Evolutionary conservation across 2,797 vertebrate species (phyloP).

Genomic region (Parauchenoglanis ngamensis): DNA sequence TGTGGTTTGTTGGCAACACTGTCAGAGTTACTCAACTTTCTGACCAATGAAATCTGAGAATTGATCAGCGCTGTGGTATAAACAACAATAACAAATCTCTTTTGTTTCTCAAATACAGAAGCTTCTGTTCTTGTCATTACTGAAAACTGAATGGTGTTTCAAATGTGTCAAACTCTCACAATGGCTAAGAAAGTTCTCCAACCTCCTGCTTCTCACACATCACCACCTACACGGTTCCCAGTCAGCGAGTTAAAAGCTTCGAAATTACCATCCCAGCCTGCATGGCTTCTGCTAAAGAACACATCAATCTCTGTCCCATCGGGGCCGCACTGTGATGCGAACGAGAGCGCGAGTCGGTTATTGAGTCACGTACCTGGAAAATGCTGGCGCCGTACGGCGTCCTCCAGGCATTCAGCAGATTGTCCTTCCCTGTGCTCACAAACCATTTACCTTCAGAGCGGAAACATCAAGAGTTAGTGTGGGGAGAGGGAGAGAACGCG

Average conservation of each 20-base stretch:
- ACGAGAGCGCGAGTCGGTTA: conserved; percentile 37
- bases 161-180: not conserved
- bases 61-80: not conserved
- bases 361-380: conserved; percentile 77
- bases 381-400: conserved; percentile 85
- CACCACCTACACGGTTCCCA: conserved; percentile 13
- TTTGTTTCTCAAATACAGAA: not conserved
- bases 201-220: conserved; percentile 14
- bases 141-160: conserved; percentile 8
- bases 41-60: not conserved
- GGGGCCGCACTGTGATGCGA: not conserved
- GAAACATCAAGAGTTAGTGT: conserved; percentile 41
- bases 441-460: conserved; percentile 82
- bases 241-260: conserved; percentile 36
- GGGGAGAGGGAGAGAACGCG: conserved; percentile 30
- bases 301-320: conserved; percentile 29
- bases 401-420: conserved; percentile 84
- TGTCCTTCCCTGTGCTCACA: conserved; percentile 85
- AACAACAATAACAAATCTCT: not conserved
- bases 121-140: not conserved
- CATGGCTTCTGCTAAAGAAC: conserved; percentile 16
- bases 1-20: not conserved
- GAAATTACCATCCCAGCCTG: conserved; percentile 17
- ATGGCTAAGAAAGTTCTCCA: conserved; percentile 9
- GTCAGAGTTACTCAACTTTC: not conserved